Evolutionary conservation across 2,797 vertebrate species (phyloP).

Genomic region (Pelochelys cantorii): DNA sequence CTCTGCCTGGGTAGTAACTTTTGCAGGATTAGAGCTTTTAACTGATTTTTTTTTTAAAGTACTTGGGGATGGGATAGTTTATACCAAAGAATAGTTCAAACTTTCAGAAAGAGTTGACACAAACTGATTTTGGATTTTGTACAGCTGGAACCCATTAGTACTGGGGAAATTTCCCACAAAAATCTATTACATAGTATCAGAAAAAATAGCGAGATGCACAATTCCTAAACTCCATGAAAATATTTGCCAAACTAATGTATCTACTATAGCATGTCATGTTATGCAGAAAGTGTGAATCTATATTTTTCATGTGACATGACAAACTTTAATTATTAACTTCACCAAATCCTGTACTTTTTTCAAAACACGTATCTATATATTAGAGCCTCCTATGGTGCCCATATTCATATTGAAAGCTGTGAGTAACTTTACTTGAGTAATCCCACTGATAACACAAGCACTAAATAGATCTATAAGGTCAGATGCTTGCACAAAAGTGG

Average conservation of each 20-base stretch:
- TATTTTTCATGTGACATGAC: neutral
- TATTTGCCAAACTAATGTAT: neutral
- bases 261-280: fast-evolving
- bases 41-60: neutral
- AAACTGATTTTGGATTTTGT: neutral
- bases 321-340: neutral
- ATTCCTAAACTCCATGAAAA: neutral
- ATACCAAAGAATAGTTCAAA: neutral
- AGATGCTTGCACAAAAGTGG: neutral
- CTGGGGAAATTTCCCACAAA: neutral
- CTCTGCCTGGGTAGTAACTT: neutral
- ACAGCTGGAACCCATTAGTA: neutral
- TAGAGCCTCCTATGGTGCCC: neutral
- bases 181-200: fast-evolving
- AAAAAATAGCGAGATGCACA: neutral
- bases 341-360: neutral
- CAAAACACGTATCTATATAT: constrained; percentile 20
- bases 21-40: neutral
- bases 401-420: neutral
- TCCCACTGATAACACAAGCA: neutral
- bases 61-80: neutral
- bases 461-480: neutral
- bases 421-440: neutral
- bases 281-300: neutral
- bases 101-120: neutral